Percentiles rank a stretch among this genome's conserved stretches.
These are phyloP conservation scores for Drosophila meridiana DNA, from an alignment of 2,888 invertebrate genomes.

Conservation along the genomic window DNA sequence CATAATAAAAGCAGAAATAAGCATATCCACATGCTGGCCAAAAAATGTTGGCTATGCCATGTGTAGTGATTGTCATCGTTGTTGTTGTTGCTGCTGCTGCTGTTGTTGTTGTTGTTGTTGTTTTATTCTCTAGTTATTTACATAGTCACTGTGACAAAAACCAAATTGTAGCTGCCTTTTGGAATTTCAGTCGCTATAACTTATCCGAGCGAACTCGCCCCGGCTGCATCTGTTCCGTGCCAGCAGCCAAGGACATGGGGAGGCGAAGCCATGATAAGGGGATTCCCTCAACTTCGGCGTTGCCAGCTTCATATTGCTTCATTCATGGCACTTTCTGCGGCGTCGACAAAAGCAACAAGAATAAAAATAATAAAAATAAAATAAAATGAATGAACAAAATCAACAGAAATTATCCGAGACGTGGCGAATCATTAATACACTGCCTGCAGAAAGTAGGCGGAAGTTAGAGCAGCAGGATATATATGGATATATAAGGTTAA, in stretches of 20 bases:
- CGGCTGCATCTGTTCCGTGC: background rate
- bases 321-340: constrained; percentile 50
- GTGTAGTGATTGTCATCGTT: constrained; percentile 19
- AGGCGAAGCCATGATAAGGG: background rate
- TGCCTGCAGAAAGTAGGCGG: background rate
- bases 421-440: constrained; percentile 5
- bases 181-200: constrained; percentile 14
- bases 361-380: background rate
- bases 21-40: constrained; percentile 21
- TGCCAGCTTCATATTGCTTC: constrained; percentile 22
- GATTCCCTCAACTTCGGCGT: constrained; percentile 17
- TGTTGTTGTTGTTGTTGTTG: constrained; percentile 11
- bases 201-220: background rate
- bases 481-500: background rate
- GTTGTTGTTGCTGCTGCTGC: constrained; percentile 9
- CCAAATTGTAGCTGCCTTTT: constrained; percentile 26
- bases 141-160: constrained; percentile 39
- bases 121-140: constrained; percentile 27
- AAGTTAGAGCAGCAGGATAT: background rate
- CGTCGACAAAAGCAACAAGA: constrained; percentile 30
- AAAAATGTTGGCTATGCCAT: constrained; percentile 16
- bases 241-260: background rate
- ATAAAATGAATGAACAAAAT: background rate
- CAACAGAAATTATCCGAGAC: background rate
- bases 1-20: constrained; percentile 12